Percentiles rank a stretch among this genome's conserved stretches.
phyloP scores from a whole-genome alignment of 2,113 vertebrate species.

The Bostrychus sinensis region DNA sequence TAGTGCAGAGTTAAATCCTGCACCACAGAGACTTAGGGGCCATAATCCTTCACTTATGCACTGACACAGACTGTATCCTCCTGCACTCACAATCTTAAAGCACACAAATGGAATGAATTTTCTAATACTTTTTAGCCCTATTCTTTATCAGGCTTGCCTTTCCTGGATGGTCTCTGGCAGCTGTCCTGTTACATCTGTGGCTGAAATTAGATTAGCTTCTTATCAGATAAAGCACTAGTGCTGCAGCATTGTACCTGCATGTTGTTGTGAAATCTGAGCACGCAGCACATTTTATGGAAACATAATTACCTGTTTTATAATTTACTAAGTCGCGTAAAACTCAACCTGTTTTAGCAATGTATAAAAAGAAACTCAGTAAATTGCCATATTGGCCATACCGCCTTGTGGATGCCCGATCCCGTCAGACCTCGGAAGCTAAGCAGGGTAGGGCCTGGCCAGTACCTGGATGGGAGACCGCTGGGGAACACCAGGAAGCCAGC shows the following conservation, averaged over 20 bases:
- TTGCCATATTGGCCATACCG: too few relatives aligned
- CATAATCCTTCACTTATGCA: slow-evolving; percentile 59
- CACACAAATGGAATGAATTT: slow-evolving; percentile 35
- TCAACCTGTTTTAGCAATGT: too few relatives aligned
- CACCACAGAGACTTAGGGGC: slow-evolving; percentile 45
- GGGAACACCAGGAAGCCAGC: too few relatives aligned
- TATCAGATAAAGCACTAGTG: slow-evolving; percentile 47
- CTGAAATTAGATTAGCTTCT: slow-evolving; percentile 63
- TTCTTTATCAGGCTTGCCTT: slow-evolving; percentile 35
- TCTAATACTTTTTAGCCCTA: slow-evolving; percentile 37
- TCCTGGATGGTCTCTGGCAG: slow-evolving; percentile 32
- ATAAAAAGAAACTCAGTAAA: too few relatives aligned
- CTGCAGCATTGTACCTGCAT: slow-evolving; percentile 11
- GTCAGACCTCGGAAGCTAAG: too few relatives aligned
- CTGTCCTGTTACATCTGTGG: slow-evolving; percentile 35
- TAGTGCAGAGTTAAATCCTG: slow-evolving; percentile 38
- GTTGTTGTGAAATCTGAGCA: slow-evolving; percentile 13
- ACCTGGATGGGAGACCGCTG: too few relatives aligned
- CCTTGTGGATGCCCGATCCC: too few relatives aligned
- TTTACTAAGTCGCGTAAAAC: too few relatives aligned
- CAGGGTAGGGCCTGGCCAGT: too few relatives aligned
- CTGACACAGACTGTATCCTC: slow-evolving; percentile 21
- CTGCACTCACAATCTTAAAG: slow-evolving; percentile 32
- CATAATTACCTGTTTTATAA: too few relatives aligned
- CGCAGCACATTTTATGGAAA: too few relatives aligned